Percentiles rank a stretch among this genome's conserved stretches.
Conservation (phyloP, 2,113 vertebrate genomes). For the Crotophaga sulcirostris region DNA sequence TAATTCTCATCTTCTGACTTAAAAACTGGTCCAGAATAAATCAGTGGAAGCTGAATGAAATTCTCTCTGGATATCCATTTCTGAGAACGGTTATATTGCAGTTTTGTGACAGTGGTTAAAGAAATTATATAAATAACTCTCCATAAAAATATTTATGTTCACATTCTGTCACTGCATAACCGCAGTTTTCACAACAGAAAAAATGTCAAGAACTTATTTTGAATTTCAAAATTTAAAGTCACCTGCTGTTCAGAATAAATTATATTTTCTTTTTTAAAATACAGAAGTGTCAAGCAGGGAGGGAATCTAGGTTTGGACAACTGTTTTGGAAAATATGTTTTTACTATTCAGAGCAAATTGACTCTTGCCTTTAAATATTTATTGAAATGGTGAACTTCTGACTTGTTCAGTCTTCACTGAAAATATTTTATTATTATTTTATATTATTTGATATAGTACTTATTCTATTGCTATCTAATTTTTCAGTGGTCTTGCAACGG, state of each 20-base stretch:
- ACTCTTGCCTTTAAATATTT: neutral
- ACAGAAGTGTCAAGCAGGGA: neutral
- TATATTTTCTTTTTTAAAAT: neutral
- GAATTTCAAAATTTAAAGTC: conserved; percentile 7
- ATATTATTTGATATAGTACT: neutral
- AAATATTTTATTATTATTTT: neutral
- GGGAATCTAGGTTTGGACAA: neutral
- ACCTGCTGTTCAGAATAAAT: neutral
- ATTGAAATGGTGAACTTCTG: neutral
- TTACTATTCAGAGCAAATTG: neutral
- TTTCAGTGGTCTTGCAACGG: neutral
- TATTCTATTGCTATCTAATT: neutral
- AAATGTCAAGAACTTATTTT: neutral
- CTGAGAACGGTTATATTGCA: neutral
- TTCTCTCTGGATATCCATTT: neutral
- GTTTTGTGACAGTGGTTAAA: neutral
- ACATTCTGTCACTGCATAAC: neutral
- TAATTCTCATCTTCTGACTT: neutral
- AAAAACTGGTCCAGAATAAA: neutral
- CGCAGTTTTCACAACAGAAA: neutral
- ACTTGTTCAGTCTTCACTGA: neutral
- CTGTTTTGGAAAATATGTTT: neutral
- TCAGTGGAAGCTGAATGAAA: neutral
- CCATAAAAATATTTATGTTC: neutral
- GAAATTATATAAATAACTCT: neutral